phyloP scores from a whole-genome alignment of 2,888 invertebrate species.

The Nemotelus pantherinus region DNA sequence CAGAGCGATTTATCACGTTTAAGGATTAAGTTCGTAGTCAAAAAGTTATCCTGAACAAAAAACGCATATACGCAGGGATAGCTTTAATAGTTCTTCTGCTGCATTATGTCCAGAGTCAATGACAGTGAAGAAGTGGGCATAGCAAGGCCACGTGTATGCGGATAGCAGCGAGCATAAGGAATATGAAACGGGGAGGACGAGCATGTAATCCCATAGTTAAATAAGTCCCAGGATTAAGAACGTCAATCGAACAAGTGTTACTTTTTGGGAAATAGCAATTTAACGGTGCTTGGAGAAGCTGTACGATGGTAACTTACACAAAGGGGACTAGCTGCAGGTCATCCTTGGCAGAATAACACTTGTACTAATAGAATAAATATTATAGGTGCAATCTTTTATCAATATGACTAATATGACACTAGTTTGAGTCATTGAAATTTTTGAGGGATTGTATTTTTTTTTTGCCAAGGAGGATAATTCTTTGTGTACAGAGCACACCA shows the following conservation, averaged over 20 bases:
- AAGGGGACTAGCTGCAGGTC: slow-evolving; percentile 36
- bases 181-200: not conserved
- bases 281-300: slow-evolving; percentile 36
- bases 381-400: no score
- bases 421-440: no score
- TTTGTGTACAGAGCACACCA: no score
- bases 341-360: slow-evolving; percentile 23
- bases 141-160: slow-evolving; percentile 36
- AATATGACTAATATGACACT: no score
- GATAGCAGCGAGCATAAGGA: not conserved
- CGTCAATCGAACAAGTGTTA: slow-evolving; percentile 40
- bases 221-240: slow-evolving; percentile 42
- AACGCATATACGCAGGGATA: not conserved
- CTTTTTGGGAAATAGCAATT: slow-evolving; percentile 42
- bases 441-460: no score
- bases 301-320: no score
- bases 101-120: no score
- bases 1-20: slow-evolving; percentile 64
- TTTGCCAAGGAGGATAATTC: no score
- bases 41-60: slow-evolving; percentile 46
- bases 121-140: not conserved
- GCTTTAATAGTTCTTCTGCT: not conserved
- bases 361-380: slow-evolving; percentile 5
- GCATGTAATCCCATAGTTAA: slow-evolving; percentile 48
- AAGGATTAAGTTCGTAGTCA: slow-evolving; percentile 49